Conservation (phyloP, 2,797 vertebrate species). For the Hylomyscus alleni region DNA sequence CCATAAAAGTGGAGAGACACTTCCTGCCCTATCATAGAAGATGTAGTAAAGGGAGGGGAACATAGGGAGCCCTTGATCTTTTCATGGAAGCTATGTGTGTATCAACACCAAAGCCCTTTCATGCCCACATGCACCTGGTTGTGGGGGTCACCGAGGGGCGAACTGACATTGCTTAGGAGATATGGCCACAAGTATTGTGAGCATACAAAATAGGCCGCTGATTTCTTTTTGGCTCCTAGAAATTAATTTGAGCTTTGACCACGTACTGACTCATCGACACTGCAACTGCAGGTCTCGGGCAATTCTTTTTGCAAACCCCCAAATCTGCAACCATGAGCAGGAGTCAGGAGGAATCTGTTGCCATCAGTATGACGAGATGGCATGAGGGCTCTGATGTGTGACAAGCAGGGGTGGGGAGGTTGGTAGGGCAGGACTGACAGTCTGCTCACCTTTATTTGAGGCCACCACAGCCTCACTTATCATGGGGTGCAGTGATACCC, state of each 20-base stretch:
- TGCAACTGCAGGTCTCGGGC: neutral
- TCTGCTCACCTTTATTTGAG: neutral
- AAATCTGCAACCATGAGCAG: neutral
- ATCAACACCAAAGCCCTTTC: accelerated
- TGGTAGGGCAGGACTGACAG: neutral
- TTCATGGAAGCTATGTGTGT: neutral
- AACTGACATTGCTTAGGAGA: neutral
- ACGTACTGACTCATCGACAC: neutral
- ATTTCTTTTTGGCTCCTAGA: constrained; percentile 26
- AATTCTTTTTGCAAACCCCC: neutral
- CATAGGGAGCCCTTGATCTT: neutral
- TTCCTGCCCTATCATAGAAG: neutral
- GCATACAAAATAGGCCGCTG: neutral
- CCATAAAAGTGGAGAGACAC: neutral
- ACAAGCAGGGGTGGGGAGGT: accelerated
- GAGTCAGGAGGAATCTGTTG: neutral
- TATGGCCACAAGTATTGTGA: neutral
- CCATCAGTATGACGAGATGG: neutral
- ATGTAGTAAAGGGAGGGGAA: neutral
- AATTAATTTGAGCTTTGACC: neutral
- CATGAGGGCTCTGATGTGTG: accelerated
- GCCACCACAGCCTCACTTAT: neutral
- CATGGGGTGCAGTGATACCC: accelerated
- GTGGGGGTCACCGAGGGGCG: accelerated
- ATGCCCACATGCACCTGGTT: too few species aligned